Evolutionary conservation across 2,888 invertebrate genomes (phyloP).

Genomic region (Hirtodrosophila cameraria): DNA sequence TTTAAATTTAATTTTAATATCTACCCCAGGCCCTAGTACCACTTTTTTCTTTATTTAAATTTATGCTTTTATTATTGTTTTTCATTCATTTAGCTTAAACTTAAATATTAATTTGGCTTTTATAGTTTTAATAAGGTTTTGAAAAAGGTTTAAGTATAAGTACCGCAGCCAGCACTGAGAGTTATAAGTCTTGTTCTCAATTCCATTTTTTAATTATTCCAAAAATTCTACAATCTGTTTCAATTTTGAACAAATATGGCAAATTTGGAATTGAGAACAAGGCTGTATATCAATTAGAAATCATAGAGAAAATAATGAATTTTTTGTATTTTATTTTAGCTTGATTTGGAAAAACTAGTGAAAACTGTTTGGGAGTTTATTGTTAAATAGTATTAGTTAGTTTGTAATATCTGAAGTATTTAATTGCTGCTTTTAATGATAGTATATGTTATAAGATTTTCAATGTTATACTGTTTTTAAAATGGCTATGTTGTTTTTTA

Average conservation of each 20-base stretch:
- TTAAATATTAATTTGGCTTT: slow-evolving; percentile 76
- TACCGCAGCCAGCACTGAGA: slow-evolving; percentile 59
- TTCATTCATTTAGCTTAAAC: slow-evolving; percentile 38
- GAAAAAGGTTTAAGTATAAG: slow-evolving; percentile 48
- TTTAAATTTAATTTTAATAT: slow-evolving; percentile 53
- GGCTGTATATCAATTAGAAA: slow-evolving; percentile 16
- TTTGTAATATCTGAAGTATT: slow-evolving; percentile 8
- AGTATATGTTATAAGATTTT: slow-evolving; percentile 33
- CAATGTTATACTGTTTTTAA: slow-evolving; percentile 12
- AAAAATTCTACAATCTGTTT: too few relatives aligned
- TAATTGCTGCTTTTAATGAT: slow-evolving; percentile 35
- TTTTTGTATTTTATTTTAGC: background rate
- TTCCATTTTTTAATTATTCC: too few relatives aligned
- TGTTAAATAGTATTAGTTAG: slow-evolving; percentile 17
- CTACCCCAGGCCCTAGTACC: slow-evolving; percentile 77
- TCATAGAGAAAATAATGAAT: slow-evolving; percentile 11
- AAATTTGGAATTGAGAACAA: too few relatives aligned
- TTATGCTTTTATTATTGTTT: slow-evolving; percentile 25
- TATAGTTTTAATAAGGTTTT: slow-evolving; percentile 31
- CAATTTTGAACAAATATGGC: too few relatives aligned
- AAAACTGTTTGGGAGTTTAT: slow-evolving; percentile 3
- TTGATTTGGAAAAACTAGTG: slow-evolving; percentile 16
- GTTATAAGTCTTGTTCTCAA: too few relatives aligned
- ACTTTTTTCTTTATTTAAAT: slow-evolving; percentile 39
- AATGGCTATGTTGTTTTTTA: slow-evolving; percentile 20